phyloP scores from a whole-genome alignment of 2,797 vertebrate species.

The Melanotaenia nigrans region DNA sequence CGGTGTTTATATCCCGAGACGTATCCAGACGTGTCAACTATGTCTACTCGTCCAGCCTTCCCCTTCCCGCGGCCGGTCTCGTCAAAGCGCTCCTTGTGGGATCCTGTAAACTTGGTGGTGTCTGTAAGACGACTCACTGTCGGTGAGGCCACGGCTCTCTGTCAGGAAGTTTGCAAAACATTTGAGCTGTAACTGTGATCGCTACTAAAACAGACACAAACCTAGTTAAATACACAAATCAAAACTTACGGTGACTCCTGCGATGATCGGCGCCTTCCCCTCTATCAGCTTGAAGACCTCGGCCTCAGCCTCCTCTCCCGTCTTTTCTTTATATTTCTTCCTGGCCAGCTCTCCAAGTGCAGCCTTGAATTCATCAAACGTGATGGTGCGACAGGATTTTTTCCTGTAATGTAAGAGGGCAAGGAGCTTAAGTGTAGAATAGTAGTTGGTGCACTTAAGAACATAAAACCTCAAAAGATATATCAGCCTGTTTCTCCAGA shows the following conservation, averaged over 20 bases:
- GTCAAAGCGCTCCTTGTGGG: constrained; percentile 97
- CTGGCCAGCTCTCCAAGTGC: constrained; percentile 91
- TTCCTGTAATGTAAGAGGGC: constrained; percentile 80
- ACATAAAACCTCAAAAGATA: constrained; percentile 6
- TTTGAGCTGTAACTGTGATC: background rate
- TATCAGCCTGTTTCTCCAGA: background rate
- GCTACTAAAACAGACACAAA: background rate
- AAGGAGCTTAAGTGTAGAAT: constrained; percentile 19
- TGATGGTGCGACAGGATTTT: constrained; percentile 92
- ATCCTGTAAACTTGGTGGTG: constrained; percentile 94
- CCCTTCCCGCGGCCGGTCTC: constrained; percentile 92
- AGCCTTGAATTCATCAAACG: constrained; percentile 92
- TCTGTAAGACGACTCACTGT: constrained; percentile 94
- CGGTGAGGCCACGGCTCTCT: constrained; percentile 74
- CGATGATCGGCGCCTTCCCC: constrained; percentile 90
- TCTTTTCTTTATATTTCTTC: constrained; percentile 93
- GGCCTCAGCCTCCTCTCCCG: constrained; percentile 88
- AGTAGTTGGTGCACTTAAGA: background rate
- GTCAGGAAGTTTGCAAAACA: constrained; percentile 9
- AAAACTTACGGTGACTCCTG: constrained; percentile 84
- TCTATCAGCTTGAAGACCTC: constrained; percentile 92
- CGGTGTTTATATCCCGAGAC: constrained; percentile 95
- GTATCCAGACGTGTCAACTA: constrained; percentile 93
- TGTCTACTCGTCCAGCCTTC: constrained; percentile 92
- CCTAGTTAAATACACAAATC: background rate